These are phyloP conservation scores for Eublepharis macularius DNA, from an alignment of 2,113 vertebrate genomes.

Conservation along the genomic window DNA sequence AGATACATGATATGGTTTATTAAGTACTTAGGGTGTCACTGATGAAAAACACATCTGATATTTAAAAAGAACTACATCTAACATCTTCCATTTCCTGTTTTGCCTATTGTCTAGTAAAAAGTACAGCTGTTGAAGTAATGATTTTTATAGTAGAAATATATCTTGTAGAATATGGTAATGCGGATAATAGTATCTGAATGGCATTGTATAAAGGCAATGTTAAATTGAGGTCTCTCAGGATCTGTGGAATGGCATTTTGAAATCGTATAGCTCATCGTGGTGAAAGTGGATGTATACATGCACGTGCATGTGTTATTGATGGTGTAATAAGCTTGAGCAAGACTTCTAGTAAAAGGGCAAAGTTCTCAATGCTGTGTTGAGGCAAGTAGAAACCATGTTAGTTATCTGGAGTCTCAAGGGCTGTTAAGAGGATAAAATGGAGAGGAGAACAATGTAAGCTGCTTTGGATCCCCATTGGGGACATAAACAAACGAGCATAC, in stretches of 20 bases:
- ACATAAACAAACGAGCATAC: no score
- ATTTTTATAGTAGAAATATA: constrained; percentile 29
- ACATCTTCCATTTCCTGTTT: not conserved
- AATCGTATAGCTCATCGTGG: constrained; percentile 50
- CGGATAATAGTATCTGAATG: constrained; percentile 66
- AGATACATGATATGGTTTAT: constrained; percentile 17
- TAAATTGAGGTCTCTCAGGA: constrained; percentile 56
- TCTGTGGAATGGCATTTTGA: constrained; percentile 62
- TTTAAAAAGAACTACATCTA: constrained; percentile 26
- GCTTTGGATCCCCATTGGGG: no score
- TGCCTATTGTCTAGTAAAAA: constrained; percentile 2
- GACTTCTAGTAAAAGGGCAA: constrained; percentile 6
- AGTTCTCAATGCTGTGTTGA: not conserved
- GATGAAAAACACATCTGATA: constrained; percentile 25
- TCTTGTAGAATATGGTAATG: constrained; percentile 58
- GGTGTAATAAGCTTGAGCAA: constrained; percentile 54
- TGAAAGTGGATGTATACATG: constrained; percentile 47
- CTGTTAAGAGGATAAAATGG: not conserved
- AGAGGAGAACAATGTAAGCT: no score
- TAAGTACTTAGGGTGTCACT: constrained; percentile 7
- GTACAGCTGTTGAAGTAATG: not conserved
- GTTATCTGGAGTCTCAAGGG: not conserved
- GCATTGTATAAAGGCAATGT: constrained; percentile 59
- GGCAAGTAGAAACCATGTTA: not conserved
- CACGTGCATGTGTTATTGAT: constrained; percentile 40